phyloP scores from a whole-genome alignment of 2,113 vertebrate species.

The Merops nubicus region DNA sequence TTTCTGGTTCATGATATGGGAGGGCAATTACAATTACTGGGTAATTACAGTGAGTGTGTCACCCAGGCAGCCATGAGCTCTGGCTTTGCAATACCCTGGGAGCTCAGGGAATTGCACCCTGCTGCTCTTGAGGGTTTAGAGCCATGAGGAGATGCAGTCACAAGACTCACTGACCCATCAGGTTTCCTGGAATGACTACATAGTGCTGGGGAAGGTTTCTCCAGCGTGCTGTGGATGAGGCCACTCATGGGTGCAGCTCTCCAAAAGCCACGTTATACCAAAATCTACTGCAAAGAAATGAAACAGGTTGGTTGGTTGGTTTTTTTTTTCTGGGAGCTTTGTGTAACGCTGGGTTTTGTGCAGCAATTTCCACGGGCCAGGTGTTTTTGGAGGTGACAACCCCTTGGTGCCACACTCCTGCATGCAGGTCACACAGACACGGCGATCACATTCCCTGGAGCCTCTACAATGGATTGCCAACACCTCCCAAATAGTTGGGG shows the following conservation, averaged over 20 bases:
- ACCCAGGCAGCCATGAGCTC: neutral
- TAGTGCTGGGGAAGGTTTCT: neutral
- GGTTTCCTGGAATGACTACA: neutral
- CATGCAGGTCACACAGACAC: too few relatives aligned
- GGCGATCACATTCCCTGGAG: too few relatives aligned
- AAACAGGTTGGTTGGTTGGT: neutral
- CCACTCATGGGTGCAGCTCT: rapidly evolving
- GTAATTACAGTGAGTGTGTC: too few relatives aligned
- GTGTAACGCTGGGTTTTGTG: neutral
- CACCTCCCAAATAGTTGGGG: too few relatives aligned
- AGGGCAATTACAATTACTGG: too few relatives aligned
- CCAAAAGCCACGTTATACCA: neutral
- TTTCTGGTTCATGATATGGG: too few relatives aligned
- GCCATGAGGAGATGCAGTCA: neutral
- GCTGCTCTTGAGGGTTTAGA: neutral
- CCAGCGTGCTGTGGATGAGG: neutral
- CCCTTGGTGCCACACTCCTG: rapidly evolving
- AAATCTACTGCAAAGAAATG: neutral
- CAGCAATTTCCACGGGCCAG: neutral
- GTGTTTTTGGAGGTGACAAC: rapidly evolving
- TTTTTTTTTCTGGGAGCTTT: neutral
- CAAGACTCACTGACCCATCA: neutral
- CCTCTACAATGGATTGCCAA: too few relatives aligned
- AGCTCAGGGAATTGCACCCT: neutral
- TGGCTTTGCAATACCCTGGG: neutral